Base-by-base conservation (phyloP, 64 coral and sea anemone species). In the Orbicella faveolata region DNA sequence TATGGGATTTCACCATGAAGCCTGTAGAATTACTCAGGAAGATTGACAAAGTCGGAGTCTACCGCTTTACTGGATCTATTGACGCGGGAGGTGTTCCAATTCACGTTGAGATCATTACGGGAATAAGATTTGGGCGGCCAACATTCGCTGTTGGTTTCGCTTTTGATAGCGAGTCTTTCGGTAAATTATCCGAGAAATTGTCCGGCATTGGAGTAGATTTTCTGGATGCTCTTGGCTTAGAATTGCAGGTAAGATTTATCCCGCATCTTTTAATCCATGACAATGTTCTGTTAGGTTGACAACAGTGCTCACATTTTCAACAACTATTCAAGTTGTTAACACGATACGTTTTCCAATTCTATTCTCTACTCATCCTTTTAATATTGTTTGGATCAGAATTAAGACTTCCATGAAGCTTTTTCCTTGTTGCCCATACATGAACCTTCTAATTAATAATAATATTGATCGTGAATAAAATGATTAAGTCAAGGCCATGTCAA, bases 121-220 rank as follows among this genome's bases (percentile, higher is more conserved):
- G 89, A 0, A 8, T 19, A 0, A 91, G 77, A 52, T 90, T 91
- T 90, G 77, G 53, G 14, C 41, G 72, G 61, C 36, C 44, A 16
- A 85, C 75, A 3, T 93, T 99, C 1, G 97, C 97, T 34, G 88
- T 99, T 62, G 97, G 94, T 21, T 99, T 96, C 41, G 81, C 94
- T 0, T 99, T 99, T 66, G 97, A 99, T 86, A 89, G 94, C 63
- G 97, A 99, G 88, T 99, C 97, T 0, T 99, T 89, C 62, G 97
- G 97, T 7, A 83, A 77, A 83, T 74, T 99, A 10, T 62, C 97
- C 7, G 80, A 92, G 36, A 93, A 95, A 34, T 52, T 99, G 7
- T 99, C 97, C 51, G 94, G 93, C 26, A 74, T 96, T 3, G 82
- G 82, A n/a, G 66, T 99, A 20, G 91, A 79, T 30, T 99, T 99